Evolutionary conservation across 2,888 invertebrate species (phyloP).

Genomic region (Blastobasis lacticolella): DNA sequence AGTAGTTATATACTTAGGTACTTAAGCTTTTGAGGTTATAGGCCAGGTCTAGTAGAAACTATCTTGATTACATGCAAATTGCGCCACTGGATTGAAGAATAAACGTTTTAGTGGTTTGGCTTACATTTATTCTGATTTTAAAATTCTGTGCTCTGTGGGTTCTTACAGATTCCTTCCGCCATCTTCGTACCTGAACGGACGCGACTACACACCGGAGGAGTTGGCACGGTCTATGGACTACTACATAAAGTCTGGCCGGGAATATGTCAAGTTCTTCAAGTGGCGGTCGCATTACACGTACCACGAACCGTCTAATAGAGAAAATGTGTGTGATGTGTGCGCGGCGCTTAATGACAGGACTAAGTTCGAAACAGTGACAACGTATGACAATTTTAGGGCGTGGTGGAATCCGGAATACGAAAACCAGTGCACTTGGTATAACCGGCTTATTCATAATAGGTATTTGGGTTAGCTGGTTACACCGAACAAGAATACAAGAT

Average conservation of each 20-base stretch:
- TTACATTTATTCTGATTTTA: too few relatives aligned
- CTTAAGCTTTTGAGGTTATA: too few relatives aligned
- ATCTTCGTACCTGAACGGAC: slow-evolving; percentile 47
- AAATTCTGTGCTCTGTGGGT: too few relatives aligned
- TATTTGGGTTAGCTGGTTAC: not conserved
- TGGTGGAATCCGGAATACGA: slow-evolving; percentile 46
- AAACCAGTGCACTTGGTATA: slow-evolving; percentile 3
- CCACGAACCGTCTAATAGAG: slow-evolving; percentile 22
- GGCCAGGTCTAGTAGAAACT: too few relatives aligned
- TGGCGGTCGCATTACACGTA: slow-evolving; percentile 44
- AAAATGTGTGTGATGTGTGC: slow-evolving; percentile 46
- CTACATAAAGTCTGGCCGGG: slow-evolving; percentile 28
- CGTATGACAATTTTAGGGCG: slow-evolving; percentile 36
- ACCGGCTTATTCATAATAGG: not conserved
- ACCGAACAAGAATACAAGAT: not conserved
- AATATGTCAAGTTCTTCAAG: slow-evolving; percentile 37
- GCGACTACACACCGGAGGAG: slow-evolving; percentile 18
- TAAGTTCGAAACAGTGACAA: slow-evolving; percentile 19
- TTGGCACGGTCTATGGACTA: slow-evolving; percentile 36
- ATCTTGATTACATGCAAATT: too few relatives aligned
- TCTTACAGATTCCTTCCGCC: slow-evolving; percentile 55
- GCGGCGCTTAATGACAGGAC: slow-evolving; percentile 35
- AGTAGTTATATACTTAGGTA: too few relatives aligned
- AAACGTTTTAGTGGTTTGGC: too few relatives aligned
- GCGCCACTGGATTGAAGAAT: too few relatives aligned